Evolutionary conservation across 2,797 vertebrate genomes (phyloP).

Genomic region (Ciconia nigra): DNA sequence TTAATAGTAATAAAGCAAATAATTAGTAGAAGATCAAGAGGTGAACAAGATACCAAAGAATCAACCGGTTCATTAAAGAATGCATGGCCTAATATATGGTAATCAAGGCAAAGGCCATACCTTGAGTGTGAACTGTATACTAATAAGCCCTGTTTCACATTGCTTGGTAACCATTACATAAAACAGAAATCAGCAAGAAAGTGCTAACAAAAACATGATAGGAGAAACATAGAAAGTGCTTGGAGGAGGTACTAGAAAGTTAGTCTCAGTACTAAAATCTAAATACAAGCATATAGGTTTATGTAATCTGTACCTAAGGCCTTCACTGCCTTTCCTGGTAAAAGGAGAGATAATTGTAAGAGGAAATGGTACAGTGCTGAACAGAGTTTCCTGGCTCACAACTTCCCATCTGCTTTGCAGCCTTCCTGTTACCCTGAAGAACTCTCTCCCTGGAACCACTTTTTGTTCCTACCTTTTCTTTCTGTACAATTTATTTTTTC

Average conservation of each 20-base stretch:
- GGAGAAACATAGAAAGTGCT: neutral
- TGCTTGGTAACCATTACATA: neutral
- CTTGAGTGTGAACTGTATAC: neutral
- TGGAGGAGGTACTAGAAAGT: neutral
- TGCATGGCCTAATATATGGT: neutral
- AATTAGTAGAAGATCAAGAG: neutral
- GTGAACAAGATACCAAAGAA: neutral
- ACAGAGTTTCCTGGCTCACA: neutral
- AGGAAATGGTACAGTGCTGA: neutral
- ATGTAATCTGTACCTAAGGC: neutral
- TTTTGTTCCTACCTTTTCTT: neutral
- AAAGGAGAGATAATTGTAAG: neutral
- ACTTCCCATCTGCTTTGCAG: neutral
- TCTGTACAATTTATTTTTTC: neutral
- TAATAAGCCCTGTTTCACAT: neutral
- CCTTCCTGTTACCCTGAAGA: neutral
- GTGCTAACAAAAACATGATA: neutral
- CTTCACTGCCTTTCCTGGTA: neutral
- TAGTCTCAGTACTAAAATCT: neutral
- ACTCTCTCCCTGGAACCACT: neutral
- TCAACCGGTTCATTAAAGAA: neutral
- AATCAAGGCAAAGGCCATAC: neutral
- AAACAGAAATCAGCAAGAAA: neutral
- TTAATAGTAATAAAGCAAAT: neutral
- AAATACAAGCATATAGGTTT: neutral